A percentile compares a stretch with the other conserved stretches of the same genome.
Conservation (phyloP, 2,888 invertebrate genomes). For the Sthenelais limicola region DNA sequence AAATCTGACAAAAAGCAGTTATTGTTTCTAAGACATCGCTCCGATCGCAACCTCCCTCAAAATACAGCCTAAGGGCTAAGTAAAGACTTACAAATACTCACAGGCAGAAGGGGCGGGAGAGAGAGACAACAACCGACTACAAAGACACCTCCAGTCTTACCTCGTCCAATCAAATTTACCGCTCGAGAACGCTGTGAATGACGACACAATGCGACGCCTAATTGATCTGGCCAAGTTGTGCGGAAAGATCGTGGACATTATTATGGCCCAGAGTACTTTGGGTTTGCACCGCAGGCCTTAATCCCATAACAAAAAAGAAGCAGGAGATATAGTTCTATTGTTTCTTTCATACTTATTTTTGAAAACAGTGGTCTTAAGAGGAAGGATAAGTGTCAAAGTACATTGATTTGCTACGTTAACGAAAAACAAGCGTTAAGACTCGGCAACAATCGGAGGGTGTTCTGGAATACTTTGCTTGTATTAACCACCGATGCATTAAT, state of each 20-base stretch:
- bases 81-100: too few relatives aligned
- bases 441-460: slow-evolving; percentile 21
- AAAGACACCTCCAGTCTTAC: too few relatives aligned
- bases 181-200: slow-evolving; percentile 10
- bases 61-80: too few relatives aligned
- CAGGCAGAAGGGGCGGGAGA: too few relatives aligned
- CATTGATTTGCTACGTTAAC: slow-evolving; percentile 35
- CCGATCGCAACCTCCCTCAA: too few relatives aligned
- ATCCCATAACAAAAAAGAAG: background rate
- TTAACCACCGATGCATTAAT: slow-evolving; percentile 28
- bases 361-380: too few relatives aligned
- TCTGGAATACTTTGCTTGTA: background rate
- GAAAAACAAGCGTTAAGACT: too few relatives aligned
- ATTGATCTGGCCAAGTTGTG: slow-evolving; percentile 15
- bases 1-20: too few relatives aligned
- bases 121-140: too few relatives aligned
- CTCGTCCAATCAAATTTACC: slow-evolving; percentile 26
- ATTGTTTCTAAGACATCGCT: too few relatives aligned
- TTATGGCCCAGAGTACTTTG: background rate
- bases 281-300: background rate
- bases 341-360: too few relatives aligned
- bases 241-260: slow-evolving; percentile 1
- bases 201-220: slow-evolving; percentile 24
- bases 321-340: too few relatives aligned
- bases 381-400: slow-evolving; percentile 35